Evolutionary conservation across 2,888 invertebrate genomes (phyloP).

Genomic region (Proisotoma minuta): DNA sequence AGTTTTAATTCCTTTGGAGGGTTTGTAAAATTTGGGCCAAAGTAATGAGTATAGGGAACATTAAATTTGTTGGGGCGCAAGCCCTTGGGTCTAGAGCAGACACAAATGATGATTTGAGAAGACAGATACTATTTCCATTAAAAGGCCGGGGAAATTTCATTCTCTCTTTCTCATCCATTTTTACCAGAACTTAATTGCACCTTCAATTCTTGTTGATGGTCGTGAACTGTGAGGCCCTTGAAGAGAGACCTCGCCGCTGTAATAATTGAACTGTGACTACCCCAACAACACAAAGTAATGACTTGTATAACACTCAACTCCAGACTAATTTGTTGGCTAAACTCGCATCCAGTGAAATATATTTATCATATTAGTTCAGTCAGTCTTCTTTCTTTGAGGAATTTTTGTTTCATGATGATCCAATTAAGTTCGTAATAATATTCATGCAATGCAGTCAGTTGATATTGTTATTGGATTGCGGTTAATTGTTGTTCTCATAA

Average conservation of each 20-base stretch:
- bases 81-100: slow-evolving; percentile 29
- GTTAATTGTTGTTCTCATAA: too few relatives aligned
- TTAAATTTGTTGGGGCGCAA: not conserved
- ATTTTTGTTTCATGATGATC: too few relatives aligned
- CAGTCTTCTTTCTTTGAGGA: too few relatives aligned
- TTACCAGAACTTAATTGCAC: slow-evolving; percentile 34
- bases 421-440: too few relatives aligned
- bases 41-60: too few relatives aligned
- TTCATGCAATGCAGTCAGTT: too few relatives aligned
- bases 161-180: slow-evolving; percentile 12
- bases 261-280: slow-evolving; percentile 17
- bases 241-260: not conserved
- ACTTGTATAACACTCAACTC: slow-evolving; percentile 10
- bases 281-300: slow-evolving; percentile 16
- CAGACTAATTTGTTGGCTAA: slow-evolving; percentile 7
- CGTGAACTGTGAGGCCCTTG: not conserved
- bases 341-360: too few relatives aligned
- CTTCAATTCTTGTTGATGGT: slow-evolving; percentile 29
- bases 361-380: too few relatives aligned
- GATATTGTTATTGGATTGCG: too few relatives aligned
- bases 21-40: too few relatives aligned
- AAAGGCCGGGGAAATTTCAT: slow-evolving; percentile 19
- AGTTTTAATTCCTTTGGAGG: too few relatives aligned
- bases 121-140: slow-evolving; percentile 37
- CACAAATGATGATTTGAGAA: slow-evolving; percentile 47